Percentiles rank a stretch among this genome's conserved stretches.
Evolutionary conservation across 2,113 vertebrate species (phyloP).

Genomic region (Pollimyrus isidori): DNA sequence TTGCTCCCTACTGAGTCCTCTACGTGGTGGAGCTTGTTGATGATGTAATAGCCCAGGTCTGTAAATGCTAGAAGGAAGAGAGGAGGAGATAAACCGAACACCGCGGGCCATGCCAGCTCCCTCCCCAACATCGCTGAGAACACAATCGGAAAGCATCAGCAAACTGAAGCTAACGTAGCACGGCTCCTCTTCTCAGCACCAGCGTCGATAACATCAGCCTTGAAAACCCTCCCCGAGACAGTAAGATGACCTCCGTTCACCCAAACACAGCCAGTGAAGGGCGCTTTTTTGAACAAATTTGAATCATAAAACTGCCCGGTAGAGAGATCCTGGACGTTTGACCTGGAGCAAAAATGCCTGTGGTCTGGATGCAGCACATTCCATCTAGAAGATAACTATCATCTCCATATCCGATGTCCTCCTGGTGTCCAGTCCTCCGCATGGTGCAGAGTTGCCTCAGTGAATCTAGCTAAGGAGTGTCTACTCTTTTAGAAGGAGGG

Average conservation of each 20-base stretch:
- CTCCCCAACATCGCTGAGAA: not conserved
- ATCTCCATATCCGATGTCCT: not conserved
- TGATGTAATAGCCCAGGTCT: slow-evolving; percentile 90
- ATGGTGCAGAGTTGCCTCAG: not conserved
- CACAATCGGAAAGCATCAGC: not conserved
- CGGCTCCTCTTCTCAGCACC: not conserved
- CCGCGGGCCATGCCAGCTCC: not conserved
- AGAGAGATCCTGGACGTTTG: not conserved
- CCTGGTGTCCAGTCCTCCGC: not conserved
- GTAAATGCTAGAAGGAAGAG: slow-evolving; percentile 69
- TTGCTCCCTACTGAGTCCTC: slow-evolving; percentile 90
- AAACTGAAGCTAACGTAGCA: not conserved
- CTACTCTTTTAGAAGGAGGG: not conserved
- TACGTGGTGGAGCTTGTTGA: slow-evolving; percentile 97
- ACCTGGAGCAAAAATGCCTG: not conserved
- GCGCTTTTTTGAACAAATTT: not conserved
- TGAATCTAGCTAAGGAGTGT: not conserved
- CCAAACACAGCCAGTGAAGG: not conserved
- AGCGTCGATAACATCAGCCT: not conserved
- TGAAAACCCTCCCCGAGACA: not conserved
- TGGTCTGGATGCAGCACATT: not conserved
- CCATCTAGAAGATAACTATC: not conserved
- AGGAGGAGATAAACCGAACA: slow-evolving; percentile 15
- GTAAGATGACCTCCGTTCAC: not conserved
- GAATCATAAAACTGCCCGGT: not conserved